A percentile compares a stretch with the other conserved stretches of the same genome.
These are phyloP conservation scores for Myanophis thanlyinensis DNA, from an alignment of 2,113 vertebrate genomes.

Conservation along the genomic window DNA sequence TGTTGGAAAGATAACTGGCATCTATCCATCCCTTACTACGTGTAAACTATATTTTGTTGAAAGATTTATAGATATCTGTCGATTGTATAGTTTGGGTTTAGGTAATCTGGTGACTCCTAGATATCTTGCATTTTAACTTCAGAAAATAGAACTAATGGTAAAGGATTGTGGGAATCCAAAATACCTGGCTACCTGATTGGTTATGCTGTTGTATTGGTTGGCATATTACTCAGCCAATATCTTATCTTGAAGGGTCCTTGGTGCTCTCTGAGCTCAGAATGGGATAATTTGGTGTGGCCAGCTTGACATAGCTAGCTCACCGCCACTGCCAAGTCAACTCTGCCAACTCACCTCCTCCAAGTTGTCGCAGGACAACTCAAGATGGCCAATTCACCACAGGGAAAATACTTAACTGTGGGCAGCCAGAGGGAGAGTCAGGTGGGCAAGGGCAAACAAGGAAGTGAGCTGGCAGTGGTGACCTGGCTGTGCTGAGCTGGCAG, in stretches of 20 bases:
- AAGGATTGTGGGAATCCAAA: background rate
- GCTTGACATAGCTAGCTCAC: background rate
- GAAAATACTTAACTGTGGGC: background rate
- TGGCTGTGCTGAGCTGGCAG: background rate
- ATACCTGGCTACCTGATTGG: background rate
- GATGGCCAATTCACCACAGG: background rate
- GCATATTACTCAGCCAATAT: background rate
- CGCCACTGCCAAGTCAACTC: background rate
- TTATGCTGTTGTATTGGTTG: background rate
- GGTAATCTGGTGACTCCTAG: background rate
- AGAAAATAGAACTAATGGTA: background rate
- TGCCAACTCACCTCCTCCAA: background rate
- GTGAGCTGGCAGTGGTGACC: background rate
- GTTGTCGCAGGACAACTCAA: background rate
- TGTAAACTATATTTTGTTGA: background rate
- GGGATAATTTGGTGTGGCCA: background rate
- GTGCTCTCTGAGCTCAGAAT: background rate
- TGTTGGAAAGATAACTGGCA: slow-evolving; percentile 6
- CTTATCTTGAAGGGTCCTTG: background rate
- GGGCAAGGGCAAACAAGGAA: background rate
- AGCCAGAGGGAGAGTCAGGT: background rate
- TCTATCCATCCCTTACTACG: background rate
- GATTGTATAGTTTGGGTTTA: background rate
- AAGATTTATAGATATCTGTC: background rate
- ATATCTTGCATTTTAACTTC: background rate